These are phyloP conservation scores for Diabrotica undecimpunctata DNA, from an alignment of 1,140 invertebrate species.

Conservation along the genomic window DNA sequence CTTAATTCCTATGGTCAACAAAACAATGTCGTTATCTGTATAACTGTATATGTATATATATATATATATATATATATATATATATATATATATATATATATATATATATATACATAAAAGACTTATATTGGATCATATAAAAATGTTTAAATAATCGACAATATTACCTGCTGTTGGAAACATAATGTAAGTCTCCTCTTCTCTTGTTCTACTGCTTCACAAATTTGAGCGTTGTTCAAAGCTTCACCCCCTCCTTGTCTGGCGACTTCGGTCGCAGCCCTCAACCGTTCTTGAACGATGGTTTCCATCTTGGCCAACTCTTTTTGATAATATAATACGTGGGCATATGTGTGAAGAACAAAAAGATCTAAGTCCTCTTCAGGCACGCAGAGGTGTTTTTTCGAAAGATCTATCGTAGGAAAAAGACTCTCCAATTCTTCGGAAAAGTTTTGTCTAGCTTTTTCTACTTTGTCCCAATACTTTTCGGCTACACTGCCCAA, in stretches of 20 bases:
- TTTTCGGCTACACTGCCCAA: conserved; percentile 60
- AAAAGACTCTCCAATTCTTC: conserved; percentile 71
- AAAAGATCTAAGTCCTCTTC: conserved; percentile 68
- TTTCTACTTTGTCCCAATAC: conserved; percentile 67
- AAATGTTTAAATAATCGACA: too few relatives aligned
- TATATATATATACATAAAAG: too few relatives aligned
- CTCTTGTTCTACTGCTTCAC: conserved; percentile 55
- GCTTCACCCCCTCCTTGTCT: conserved; percentile 47
- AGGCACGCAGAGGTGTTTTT: conserved; percentile 59
- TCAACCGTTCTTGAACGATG: conserved; percentile 58
- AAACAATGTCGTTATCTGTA: too few relatives aligned
- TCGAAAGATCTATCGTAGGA: conserved; percentile 62
- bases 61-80: too few relatives aligned
- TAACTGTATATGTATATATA: too few relatives aligned
- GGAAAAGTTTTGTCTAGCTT: conserved; percentile 65
- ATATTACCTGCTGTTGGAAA: conserved; percentile 53
- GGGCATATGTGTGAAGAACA: conserved; percentile 62
- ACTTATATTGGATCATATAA: too few relatives aligned
- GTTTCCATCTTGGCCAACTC: conserved; percentile 67
- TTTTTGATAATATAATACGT: conserved; percentile 65
- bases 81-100: too few relatives aligned
- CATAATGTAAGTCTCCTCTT: conserved; percentile 52
- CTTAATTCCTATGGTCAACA: too few relatives aligned
- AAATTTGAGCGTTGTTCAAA: conserved; percentile 51
- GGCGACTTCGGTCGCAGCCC: conserved; percentile 58